phyloP scores from a whole-genome alignment of 2,888 invertebrate species.

The Parnassius smintheus region DNA sequence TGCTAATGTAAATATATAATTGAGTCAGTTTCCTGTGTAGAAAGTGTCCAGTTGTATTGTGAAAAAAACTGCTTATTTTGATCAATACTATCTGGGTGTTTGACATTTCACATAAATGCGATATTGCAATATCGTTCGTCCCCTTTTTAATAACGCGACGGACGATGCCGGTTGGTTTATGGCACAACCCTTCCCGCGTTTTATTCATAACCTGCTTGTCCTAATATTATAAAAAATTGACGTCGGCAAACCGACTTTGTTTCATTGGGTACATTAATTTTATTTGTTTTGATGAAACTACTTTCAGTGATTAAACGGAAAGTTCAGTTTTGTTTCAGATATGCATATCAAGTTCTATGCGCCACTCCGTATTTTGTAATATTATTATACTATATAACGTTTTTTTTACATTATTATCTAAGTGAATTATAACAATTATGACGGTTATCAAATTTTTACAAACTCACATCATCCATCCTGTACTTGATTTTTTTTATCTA shows the following conservation, averaged over 20 bases:
- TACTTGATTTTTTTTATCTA: too few species aligned
- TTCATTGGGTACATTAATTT: conserved; percentile 6
- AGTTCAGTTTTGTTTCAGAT: too few species aligned
- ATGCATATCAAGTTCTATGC: too few species aligned
- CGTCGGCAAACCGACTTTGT: conserved; percentile 63
- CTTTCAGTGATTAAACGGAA: neutral
- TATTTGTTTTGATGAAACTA: conserved; percentile 2
- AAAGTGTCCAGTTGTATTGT: conserved; percentile 42
- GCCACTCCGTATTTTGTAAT: too few species aligned
- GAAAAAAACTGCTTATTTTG: conserved; percentile 80
- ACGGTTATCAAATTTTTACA: too few species aligned
- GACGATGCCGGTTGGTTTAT: conserved; percentile 78
- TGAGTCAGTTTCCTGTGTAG: neutral
- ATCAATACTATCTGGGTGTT: conserved; percentile 80
- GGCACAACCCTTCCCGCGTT: conserved; percentile 79
- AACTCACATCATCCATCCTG: too few species aligned
- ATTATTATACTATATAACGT: too few species aligned
- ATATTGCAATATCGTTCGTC: conserved; percentile 81
- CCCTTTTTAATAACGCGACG: conserved; percentile 81
- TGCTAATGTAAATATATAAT: neutral
- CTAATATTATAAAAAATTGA: conserved; percentile 80
- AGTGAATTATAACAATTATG: too few species aligned
- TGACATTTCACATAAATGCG: conserved; percentile 81
- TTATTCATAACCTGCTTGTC: conserved; percentile 80
- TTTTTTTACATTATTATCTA: too few species aligned